Percentiles rank a stretch among this genome's conserved stretches.
Conservation (phyloP, 2,888 invertebrate species). For the Agrochola lota region DNA sequence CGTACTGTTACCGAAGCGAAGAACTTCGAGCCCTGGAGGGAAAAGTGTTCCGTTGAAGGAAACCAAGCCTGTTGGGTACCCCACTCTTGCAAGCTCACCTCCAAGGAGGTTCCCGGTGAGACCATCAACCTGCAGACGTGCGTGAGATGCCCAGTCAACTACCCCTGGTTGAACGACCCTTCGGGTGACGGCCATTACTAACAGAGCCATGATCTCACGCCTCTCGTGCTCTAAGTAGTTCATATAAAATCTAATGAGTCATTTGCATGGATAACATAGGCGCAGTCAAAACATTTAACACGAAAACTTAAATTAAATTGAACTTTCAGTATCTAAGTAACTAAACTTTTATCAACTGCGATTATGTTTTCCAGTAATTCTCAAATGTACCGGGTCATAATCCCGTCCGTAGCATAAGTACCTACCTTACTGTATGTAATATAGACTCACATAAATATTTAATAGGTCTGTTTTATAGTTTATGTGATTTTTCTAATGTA, state of each 20-base stretch:
- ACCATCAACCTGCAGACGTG: conserved; percentile 98
- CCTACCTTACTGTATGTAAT: conserved; percentile 89
- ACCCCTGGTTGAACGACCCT: conserved; percentile 98
- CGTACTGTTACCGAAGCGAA: conserved; percentile 95
- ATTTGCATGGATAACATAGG: conserved; percentile 84
- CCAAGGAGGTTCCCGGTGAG: conserved; percentile 98
- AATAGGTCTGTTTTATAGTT: conserved; percentile 90
- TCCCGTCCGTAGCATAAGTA: conserved; percentile 90
- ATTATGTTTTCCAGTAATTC: conserved; percentile 86
- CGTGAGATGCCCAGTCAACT: conserved; percentile 97
- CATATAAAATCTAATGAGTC: conserved; percentile 82
- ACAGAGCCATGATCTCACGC: conserved; percentile 87
- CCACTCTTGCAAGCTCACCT: conserved; percentile 97
- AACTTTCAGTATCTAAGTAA: conserved; percentile 40
- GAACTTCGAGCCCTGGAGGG: conserved; percentile 98
- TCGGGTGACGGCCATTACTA: conserved; percentile 97
- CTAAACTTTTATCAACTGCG: conserved; percentile 69
- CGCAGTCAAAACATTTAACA: conserved; percentile 67
- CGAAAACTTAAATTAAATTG: conserved; percentile 51
- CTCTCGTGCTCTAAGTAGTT: conserved; percentile 85
- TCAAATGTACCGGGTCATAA: conserved; percentile 90
- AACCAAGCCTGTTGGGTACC: conserved; percentile 96
- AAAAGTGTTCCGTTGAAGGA: conserved; percentile 97
- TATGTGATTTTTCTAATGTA: conserved; percentile 90
- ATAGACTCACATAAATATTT: conserved; percentile 91